phyloP scores from a whole-genome alignment of 2,797 vertebrate species.

The Microctenopoma stevenorrisi region DNA sequence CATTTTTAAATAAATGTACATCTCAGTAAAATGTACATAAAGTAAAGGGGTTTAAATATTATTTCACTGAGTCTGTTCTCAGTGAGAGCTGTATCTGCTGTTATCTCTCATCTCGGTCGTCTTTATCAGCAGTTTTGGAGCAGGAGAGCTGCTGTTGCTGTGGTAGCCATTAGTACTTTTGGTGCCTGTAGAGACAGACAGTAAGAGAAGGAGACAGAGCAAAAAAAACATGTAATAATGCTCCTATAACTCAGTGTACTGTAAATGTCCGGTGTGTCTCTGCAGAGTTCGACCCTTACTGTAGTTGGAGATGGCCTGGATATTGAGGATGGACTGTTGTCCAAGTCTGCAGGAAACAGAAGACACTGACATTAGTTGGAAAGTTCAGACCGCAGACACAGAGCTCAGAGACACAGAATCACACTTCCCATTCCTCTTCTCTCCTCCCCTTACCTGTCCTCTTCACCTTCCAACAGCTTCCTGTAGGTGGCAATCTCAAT shows the following conservation, averaged over 20 bases:
- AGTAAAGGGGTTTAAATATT: neutral
- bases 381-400: neutral
- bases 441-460: slow-evolving; percentile 81
- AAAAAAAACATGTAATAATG: neutral
- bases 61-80: slow-evolving; percentile 27
- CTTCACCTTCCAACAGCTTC: slow-evolving; percentile 89
- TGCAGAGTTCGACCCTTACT: slow-evolving; percentile 70
- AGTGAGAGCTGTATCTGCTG: slow-evolving; percentile 73
- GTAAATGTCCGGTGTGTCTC: neutral
- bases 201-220: neutral
- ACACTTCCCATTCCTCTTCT: too few relatives aligned
- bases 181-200: slow-evolving; percentile 49
- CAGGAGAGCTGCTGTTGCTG: slow-evolving; percentile 60
- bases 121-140: slow-evolving; percentile 78
- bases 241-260: neutral
- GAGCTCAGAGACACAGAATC: neutral
- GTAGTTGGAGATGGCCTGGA: slow-evolving; percentile 77
- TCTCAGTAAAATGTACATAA: neutral
- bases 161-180: slow-evolving; percentile 68
- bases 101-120: slow-evolving; percentile 76
- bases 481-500: slow-evolving; percentile 86
- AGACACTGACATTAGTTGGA: neutral
- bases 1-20: neutral
- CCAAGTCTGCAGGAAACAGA: slow-evolving; percentile 71
- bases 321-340: slow-evolving; percentile 79